Evolutionary conservation across 2,888 invertebrate genomes (phyloP).

Genomic region (Pseudoips prasinana): DNA sequence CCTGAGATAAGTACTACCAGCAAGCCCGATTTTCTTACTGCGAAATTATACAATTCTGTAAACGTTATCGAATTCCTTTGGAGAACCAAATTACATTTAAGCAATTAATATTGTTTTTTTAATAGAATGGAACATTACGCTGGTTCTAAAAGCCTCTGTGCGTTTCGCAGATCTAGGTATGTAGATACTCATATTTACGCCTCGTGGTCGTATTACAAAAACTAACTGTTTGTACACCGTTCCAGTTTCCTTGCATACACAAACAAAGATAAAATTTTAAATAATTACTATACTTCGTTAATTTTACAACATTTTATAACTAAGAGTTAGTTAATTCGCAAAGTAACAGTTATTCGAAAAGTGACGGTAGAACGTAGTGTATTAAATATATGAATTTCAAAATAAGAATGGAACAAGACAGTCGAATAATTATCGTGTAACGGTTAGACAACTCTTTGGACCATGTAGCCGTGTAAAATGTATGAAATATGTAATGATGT

Average conservation of each 20-base stretch:
- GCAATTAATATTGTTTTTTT: too few relatives aligned
- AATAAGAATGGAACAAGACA: slow-evolving; percentile 34
- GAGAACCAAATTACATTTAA: too few relatives aligned
- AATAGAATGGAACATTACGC: too few relatives aligned
- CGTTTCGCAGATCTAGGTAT: too few relatives aligned
- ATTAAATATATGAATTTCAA: slow-evolving; percentile 24
- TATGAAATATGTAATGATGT: neutral
- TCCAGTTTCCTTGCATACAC: slow-evolving; percentile 37
- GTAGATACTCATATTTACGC: too few relatives aligned
- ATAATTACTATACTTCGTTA: slow-evolving; percentile 16
- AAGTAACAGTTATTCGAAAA: slow-evolving; percentile 1
- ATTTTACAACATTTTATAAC: slow-evolving; percentile 23
- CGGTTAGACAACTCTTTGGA: slow-evolving; percentile 31
- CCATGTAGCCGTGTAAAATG: slow-evolving; percentile 14
- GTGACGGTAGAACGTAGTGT: neutral
- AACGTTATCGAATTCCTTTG: too few relatives aligned
- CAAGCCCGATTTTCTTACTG: too few relatives aligned
- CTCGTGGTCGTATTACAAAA: slow-evolving; percentile 24
- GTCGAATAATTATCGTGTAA: slow-evolving; percentile 35
- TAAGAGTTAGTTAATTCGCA: slow-evolving; percentile 30
- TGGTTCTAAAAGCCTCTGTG: too few relatives aligned
- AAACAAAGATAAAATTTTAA: slow-evolving; percentile 18
- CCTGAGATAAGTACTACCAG: too few relatives aligned
- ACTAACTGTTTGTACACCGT: slow-evolving; percentile 32
- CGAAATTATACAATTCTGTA: too few relatives aligned